Evolutionary conservation across 2,888 invertebrate species (phyloP), one percentile per base, ranked within the genome.

Genomic region (Yponomeuta cagnagella): DNA sequence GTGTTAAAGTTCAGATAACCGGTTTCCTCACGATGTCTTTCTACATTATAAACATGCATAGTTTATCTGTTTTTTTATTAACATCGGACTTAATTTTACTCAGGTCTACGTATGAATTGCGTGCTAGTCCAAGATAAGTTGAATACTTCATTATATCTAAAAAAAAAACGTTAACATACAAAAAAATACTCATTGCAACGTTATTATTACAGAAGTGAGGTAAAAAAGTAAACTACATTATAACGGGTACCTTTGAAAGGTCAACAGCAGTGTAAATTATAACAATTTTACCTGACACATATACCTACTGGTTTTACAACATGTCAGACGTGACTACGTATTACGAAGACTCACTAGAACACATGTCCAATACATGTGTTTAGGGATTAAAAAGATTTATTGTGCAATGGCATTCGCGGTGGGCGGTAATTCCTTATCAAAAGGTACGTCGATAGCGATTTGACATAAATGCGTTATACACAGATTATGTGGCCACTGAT

Each of bases 391-490:
- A 64, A 6, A 12, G 64, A 64, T 67, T 67, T n/a, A 67, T 67
- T 67, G 67, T 82, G 88, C 87, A 86, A 87, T 78, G 37, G 3
- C 37, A 77, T 78, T 77, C 83, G 83, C 83, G 86, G 87, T 89
- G 89, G 89, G 90, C 90, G 90, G 89, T 37, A 65, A 33, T 4
- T 85, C 52, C 89, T 90, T 91, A 91, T 91, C 90, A 80, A 78
- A 79, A 80, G 82, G 80, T 85, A 88, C 83, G 89, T 90, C 89
- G 84, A 77, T 87, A 52, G 33, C 71, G 87, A 90, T 89, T 88
- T 89, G 89, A 90, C 88, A 89, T 87, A 90, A 91, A 90, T 89
- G 90, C 88, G 90, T 89, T 89, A 89, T 87, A 88, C 85, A 86
- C 86, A 89, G 91, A 89, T 90, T 90, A 86, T 87, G 85, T 88